Evolutionary conservation across 2,113 vertebrate species (phyloP), one percentile per base, ranked within the genome.

Genomic region (Campylomormyrus tamandua): DNA sequence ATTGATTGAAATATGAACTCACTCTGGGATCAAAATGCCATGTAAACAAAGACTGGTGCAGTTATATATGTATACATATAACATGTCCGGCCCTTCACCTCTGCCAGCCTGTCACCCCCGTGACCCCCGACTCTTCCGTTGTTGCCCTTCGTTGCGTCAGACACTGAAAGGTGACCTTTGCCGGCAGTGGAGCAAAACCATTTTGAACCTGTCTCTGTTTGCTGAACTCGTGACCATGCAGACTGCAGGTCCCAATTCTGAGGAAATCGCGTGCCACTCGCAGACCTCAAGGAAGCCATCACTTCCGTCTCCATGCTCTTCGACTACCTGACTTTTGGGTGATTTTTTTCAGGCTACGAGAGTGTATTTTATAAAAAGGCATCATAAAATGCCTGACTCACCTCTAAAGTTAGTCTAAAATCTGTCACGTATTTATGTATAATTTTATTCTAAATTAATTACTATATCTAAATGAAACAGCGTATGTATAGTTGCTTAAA

Each of bases 101-200:
- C 46, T 49, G 70, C 27, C 70, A 77, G 31, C 6, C 19, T 19
- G 2, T 48, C 83, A 13, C 39, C 80, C 46, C 88, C 39, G 39
- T 10, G 15, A 56, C 52, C 27, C 35, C 45, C 13, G 56, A 86
- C 56, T 48, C 42, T 86, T 86, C 53, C 31, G 48, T 66, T 52
- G 8, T 66, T 87, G 39, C 48, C 89, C 83, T 86, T 86, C 56
- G 17, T 90, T 39, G 35, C 27, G 5, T 83, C 48, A n/a, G 31
- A 86, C n/a, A 42, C 46, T 85, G 77, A 89, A 89, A 56, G 83
- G 52, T 89, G 83, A 45, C 80, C 58, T 48, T 42, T 66, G 77
- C 58, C 39, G 11, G 52, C 17, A n/a, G 42, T 50, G 9, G 58
- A 86, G 86, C 58, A 21, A 86, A 90, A 70, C 46, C 83, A 86